phyloP scores from a whole-genome alignment of 2,888 invertebrate genomes.

The Coleophora deauratella region DNA sequence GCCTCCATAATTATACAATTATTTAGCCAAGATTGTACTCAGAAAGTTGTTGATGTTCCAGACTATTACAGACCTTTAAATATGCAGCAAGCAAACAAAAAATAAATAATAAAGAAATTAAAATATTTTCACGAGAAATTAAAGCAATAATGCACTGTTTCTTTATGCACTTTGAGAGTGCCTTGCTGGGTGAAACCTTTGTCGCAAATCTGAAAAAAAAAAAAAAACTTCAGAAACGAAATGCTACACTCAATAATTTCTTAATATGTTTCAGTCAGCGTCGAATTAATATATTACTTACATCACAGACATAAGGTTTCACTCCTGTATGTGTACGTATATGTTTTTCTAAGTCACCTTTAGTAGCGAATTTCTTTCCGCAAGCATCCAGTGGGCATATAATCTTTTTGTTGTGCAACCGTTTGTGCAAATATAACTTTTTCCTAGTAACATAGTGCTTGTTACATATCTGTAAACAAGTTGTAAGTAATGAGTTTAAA shows the following conservation, averaged over 20 bases:
- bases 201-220: constrained; percentile 25
- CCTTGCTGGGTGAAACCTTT: constrained; percentile 44
- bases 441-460: constrained; percentile 39
- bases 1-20: no score
- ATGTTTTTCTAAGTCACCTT: constrained; percentile 53
- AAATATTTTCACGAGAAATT: no score
- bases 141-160: constrained; percentile 26
- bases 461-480: constrained; percentile 44
- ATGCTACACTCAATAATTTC: background rate
- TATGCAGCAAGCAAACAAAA: no score
- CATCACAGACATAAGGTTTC: constrained; percentile 42
- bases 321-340: constrained; percentile 55
- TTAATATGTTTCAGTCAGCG: background rate
- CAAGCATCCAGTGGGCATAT: constrained; percentile 39
- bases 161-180: constrained; percentile 39
- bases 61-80: no score
- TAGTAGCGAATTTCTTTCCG: constrained; percentile 47
- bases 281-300: background rate
- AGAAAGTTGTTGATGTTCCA: no score
- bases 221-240: background rate
- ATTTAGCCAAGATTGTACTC: no score
- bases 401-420: constrained; percentile 41
- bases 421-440: constrained; percentile 46
- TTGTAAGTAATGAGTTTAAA: no score
- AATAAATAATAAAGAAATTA: no score